phyloP scores from a whole-genome alignment of 2,113 vertebrate genomes.

The Glareola pratincola region DNA sequence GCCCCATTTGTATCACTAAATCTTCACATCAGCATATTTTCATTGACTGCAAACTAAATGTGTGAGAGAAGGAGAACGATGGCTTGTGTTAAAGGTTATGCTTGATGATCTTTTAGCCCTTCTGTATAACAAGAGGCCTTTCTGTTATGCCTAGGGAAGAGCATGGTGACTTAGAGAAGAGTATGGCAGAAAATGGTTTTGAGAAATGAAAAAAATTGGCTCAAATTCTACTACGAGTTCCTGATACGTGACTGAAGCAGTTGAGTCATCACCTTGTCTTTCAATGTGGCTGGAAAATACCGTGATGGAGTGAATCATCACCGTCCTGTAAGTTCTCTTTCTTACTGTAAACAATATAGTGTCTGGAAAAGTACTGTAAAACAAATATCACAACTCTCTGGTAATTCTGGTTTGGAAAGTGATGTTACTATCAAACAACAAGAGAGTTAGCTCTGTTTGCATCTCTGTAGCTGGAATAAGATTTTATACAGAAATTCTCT shows the following conservation, averaged over 20 bases:
- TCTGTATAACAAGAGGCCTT: not conserved
- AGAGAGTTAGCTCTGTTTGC: not conserved
- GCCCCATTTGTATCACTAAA: not conserved
- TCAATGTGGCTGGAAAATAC: constrained; percentile 6
- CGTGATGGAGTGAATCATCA: not conserved
- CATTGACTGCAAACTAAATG: not conserved
- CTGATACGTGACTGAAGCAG: not conserved
- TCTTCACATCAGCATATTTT: not conserved
- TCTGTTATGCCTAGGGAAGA: not conserved
- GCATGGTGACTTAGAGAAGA: not conserved
- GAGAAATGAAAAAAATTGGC: not conserved
- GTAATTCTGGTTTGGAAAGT: not conserved
- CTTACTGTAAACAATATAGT: not conserved
- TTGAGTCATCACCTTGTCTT: constrained; percentile 2
- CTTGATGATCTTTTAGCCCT: not conserved
- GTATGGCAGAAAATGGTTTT: not conserved
- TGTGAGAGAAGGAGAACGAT: not conserved
- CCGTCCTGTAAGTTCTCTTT: not conserved
- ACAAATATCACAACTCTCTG: not conserved
- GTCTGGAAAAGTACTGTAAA: not conserved
- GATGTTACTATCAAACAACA: not conserved
- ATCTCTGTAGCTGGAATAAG: not conserved
- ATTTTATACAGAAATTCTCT: not conserved
- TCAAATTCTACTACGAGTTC: not conserved
- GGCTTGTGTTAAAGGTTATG: not conserved